phyloP scores from a whole-genome alignment of 2,797 vertebrate species.

The Triplophysa bombifrons region DNA sequence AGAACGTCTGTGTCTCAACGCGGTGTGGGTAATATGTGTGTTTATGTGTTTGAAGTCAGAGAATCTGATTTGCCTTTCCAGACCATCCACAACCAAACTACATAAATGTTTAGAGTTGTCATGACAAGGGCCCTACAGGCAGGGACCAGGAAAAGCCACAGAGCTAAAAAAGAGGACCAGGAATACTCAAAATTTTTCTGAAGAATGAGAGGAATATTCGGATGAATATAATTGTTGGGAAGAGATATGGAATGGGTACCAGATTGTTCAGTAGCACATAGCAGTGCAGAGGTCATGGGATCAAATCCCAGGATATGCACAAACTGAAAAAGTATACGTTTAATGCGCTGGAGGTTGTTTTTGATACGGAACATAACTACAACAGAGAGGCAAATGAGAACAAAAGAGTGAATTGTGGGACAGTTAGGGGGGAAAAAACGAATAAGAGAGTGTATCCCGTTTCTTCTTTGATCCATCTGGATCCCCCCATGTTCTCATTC shows the following conservation, averaged over 20 bases:
- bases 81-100: conserved; percentile 47
- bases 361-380: background rate
- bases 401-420: conserved; percentile 7
- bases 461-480: conserved; percentile 33
- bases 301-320: too few species aligned
- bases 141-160: conserved; percentile 36
- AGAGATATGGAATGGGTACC: background rate
- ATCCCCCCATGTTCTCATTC: conserved; percentile 37
- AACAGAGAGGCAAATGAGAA: background rate
- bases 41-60: conserved; percentile 16
- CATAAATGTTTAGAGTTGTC: conserved; percentile 77
- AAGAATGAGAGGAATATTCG: conserved; percentile 1
- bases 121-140: conserved; percentile 59
- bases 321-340: background rate
- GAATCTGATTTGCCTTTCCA: conserved; percentile 30
- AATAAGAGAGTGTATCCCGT: conserved; percentile 18
- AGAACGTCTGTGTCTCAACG: background rate
- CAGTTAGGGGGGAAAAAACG: background rate
- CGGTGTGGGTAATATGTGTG: conserved; percentile 38
- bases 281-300: background rate
- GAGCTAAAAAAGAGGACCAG: conserved; percentile 5
- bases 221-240: background rate
- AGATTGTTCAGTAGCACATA: background rate
- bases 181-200: conserved; percentile 11
- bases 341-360: background rate